phyloP scores from a whole-genome alignment of 30 jellyfish, hydroid and myxozoan species.

The Haliclystus octoradiatus region DNA sequence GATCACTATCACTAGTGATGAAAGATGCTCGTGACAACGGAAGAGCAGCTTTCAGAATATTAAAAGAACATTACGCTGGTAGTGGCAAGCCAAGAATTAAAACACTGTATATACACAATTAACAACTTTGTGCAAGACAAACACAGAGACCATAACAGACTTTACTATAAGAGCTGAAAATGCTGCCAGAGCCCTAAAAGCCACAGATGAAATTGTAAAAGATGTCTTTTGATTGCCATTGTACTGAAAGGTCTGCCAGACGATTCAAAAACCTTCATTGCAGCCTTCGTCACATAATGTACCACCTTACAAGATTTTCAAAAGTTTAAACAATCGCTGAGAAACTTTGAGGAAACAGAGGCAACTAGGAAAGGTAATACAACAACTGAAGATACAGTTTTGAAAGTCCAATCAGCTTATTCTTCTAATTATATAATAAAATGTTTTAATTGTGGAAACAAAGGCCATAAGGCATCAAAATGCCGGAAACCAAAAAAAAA shows the following conservation, averaged over 20 bases:
- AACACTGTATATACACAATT: conserved; percentile 36
- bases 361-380: too few relatives aligned
- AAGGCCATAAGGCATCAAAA: too few relatives aligned
- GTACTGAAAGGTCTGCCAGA: conserved; percentile 38
- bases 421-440: too few relatives aligned
- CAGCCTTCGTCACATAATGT: conserved; percentile 6
- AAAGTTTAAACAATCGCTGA: conserved; percentile 11
- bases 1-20: conserved; percentile 21
- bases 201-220: too few relatives aligned
- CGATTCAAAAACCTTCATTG: too few relatives aligned
- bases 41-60: conserved; percentile 36
- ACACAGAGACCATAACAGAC: conserved; percentile 36
- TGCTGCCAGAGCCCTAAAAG: conserved; percentile 37
- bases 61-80: conserved; percentile 20
- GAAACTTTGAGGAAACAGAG: too few relatives aligned
- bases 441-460: too few relatives aligned
- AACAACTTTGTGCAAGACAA: too few relatives aligned
- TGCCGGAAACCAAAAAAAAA: too few relatives aligned
- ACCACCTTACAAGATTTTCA: conserved; percentile 8
- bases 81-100: conserved; percentile 44
- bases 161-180: conserved; percentile 28
- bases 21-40: too few relatives aligned
- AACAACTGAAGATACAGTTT: too few relatives aligned
- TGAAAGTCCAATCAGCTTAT: too few relatives aligned
- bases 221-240: conserved; percentile 37